Conservation (phyloP, 2,113 vertebrate genomes). For the Pan paniscus region DNA sequence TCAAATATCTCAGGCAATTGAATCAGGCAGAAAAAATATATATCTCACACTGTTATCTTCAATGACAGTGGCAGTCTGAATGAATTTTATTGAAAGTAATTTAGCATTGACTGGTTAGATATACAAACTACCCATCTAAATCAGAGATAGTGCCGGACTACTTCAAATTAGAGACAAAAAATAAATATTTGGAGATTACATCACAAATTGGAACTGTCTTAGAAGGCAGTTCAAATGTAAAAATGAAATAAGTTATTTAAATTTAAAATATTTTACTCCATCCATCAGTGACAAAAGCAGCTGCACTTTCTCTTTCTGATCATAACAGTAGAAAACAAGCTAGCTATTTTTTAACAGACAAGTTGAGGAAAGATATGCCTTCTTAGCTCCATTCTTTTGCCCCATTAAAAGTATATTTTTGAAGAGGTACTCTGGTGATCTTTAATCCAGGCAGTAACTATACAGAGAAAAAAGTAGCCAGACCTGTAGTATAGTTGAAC, state of each 20-base stretch:
- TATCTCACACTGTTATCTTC: slow-evolving; percentile 35
- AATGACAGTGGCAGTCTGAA: slow-evolving; percentile 29
- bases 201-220: slow-evolving; percentile 63
- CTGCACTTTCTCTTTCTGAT: not conserved
- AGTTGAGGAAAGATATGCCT: not conserved
- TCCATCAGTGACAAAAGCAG: slow-evolving; percentile 49
- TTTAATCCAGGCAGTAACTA: slow-evolving; percentile 2
- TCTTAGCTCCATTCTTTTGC: not conserved
- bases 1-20: slow-evolving; percentile 55
- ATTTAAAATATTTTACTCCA: slow-evolving; percentile 50
- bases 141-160: slow-evolving; percentile 29
- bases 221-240: slow-evolving; percentile 54
- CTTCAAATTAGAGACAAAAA: slow-evolving; percentile 50
- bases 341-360: slow-evolving; percentile 50
- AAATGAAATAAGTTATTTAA: slow-evolving; percentile 56
- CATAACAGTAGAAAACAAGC: slow-evolving; percentile 43
- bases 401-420: not conserved
- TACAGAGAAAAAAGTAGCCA: not conserved
- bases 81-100: slow-evolving; percentile 70
- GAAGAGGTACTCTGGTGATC: not conserved
- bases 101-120: slow-evolving; percentile 74
- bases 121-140: slow-evolving; percentile 65
- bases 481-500: not conserved
- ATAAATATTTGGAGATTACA: slow-evolving; percentile 60
- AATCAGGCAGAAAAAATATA: slow-evolving; percentile 48